phyloP scores from a whole-genome alignment of 2,797 vertebrate species.

The Emys orbicularis region DNA sequence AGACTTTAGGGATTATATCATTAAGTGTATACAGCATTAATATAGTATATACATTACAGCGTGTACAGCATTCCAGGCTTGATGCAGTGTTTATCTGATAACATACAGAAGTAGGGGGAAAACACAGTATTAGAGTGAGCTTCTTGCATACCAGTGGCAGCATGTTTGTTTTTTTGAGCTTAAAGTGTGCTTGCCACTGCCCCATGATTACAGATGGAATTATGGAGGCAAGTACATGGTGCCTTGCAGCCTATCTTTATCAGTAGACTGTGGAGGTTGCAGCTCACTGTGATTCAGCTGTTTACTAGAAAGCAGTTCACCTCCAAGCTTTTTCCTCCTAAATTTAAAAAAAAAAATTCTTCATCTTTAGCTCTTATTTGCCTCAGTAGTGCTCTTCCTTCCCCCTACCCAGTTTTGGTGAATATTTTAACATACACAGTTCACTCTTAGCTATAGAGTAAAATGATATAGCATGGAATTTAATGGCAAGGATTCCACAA shows the following conservation, averaged over 20 bases:
- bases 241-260: not conserved
- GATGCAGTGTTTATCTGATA: not conserved
- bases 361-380: no score
- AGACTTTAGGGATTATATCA: slow-evolving; percentile 41
- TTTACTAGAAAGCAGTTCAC: not conserved
- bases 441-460: not conserved
- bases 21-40: not conserved
- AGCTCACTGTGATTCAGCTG: not conserved
- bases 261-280: not conserved
- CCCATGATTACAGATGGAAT: not conserved
- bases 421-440: not conserved
- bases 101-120: rapidly evolving
- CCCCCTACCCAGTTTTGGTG: not conserved
- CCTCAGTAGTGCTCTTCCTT: no score
- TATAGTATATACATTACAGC: not conserved
- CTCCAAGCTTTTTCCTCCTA: not conserved
- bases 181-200: not conserved
- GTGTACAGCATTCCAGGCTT: not conserved
- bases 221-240: not conserved
- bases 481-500: not conserved
- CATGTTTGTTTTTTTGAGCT: not conserved
- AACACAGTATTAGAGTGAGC: rapidly evolving
- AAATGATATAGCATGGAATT: not conserved
- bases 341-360: not conserved
- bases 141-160: rapidly evolving